Evolutionary conservation across 2,797 vertebrate species (phyloP).

Genomic region (Distichodus sexfasciatus): DNA sequence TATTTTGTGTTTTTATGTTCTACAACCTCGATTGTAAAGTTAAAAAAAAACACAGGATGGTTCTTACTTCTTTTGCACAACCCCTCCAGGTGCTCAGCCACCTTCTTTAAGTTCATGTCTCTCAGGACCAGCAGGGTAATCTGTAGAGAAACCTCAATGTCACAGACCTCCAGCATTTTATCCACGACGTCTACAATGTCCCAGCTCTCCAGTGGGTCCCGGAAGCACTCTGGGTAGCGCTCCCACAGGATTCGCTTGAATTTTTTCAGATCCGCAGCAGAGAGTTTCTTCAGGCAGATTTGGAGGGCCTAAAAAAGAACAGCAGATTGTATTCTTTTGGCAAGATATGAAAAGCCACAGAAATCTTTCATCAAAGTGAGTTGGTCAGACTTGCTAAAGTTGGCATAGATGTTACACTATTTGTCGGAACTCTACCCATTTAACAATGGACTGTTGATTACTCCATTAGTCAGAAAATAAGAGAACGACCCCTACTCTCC

Average conservation of each 20-base stretch:
- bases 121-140: constrained; percentile 60
- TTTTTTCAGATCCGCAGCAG: background rate
- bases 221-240: constrained; percentile 61
- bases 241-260: constrained; percentile 66
- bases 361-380: too few relatives aligned
- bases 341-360: background rate
- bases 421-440: background rate
- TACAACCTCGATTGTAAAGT: background rate
- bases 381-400: too few relatives aligned
- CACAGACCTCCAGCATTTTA: constrained; percentile 62
- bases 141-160: constrained; percentile 57
- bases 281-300: constrained; percentile 51
- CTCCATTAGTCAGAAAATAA: too few relatives aligned
- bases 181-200: constrained; percentile 70
- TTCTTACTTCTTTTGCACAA: constrained; percentile 65
- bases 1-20: too few relatives aligned
- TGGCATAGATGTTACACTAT: too few relatives aligned
- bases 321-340: background rate
- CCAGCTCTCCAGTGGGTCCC: constrained; percentile 46
- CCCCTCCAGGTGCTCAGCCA: constrained; percentile 48
- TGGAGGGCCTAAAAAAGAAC: constrained; percentile 57
- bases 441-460: too few relatives aligned
- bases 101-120: constrained; percentile 47
- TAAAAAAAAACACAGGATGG: background rate
- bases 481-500: too few relatives aligned